Percentiles rank a stretch among this genome's conserved stretches.
These are phyloP conservation scores for Brachyptera putata DNA, from an alignment of 2,888 invertebrate species.

Conservation along the genomic window DNA sequence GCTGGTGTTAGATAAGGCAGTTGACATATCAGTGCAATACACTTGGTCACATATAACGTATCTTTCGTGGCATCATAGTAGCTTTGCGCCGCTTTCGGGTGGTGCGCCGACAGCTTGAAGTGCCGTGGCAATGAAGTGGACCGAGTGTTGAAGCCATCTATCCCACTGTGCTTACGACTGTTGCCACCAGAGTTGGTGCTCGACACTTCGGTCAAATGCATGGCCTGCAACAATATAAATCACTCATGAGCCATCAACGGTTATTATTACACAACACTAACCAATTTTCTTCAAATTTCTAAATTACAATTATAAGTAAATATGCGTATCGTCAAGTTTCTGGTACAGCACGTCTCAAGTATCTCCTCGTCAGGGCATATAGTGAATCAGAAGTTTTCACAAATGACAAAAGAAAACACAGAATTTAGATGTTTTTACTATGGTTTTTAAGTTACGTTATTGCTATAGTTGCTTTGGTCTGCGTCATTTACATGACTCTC, in stretches of 20 bases:
- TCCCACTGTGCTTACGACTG: slow-evolving; percentile 19
- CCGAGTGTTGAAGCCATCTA: slow-evolving; percentile 67
- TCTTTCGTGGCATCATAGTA: slow-evolving; percentile 94
- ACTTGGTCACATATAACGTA: slow-evolving; percentile 91
- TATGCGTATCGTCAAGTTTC: too few relatives aligned
- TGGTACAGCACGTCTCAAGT: too few relatives aligned
- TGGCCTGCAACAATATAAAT: slow-evolving; percentile 58
- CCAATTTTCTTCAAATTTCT: too few relatives aligned
- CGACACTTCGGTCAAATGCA: slow-evolving; percentile 86
- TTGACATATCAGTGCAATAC: slow-evolving; percentile 88
- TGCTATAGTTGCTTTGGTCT: too few relatives aligned
- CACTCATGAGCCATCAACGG: too few relatives aligned
- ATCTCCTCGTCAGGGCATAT: too few relatives aligned
- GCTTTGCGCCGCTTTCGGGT: slow-evolving; percentile 70
- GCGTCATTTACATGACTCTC: too few relatives aligned
- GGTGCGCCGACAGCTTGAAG: slow-evolving; percentile 77
- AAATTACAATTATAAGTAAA: too few relatives aligned
- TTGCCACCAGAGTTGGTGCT: slow-evolving; percentile 58
- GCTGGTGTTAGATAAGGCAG: slow-evolving; percentile 86
- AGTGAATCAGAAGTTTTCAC: too few relatives aligned
- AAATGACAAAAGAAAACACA: too few relatives aligned
- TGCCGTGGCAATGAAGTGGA: slow-evolving; percentile 87
- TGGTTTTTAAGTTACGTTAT: too few relatives aligned
- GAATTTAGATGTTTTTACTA: too few relatives aligned
- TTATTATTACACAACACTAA: not conserved